Conservation (phyloP, 2,113 vertebrate species). For the Strix aluco region DNA sequence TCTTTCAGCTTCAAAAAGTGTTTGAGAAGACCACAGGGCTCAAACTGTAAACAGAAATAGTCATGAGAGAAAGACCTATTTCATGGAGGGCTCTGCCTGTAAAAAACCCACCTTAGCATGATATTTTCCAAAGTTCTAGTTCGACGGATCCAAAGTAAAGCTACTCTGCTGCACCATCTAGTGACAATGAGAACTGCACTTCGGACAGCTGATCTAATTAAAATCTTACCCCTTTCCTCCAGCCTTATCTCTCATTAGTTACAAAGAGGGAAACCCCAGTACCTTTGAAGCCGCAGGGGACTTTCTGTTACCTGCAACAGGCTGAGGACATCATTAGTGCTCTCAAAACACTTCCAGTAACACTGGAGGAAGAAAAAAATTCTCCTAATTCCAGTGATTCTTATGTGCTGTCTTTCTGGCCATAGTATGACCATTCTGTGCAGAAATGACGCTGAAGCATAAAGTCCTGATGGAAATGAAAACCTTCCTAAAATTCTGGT, state of each 20-base stretch:
- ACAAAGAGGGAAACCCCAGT: neutral
- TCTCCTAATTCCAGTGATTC: neutral
- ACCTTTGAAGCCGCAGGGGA: neutral
- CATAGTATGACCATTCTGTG: neutral
- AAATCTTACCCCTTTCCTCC: neutral
- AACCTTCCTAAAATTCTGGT: neutral
- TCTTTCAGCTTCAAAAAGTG: neutral
- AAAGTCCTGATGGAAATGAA: neutral
- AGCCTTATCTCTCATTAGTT: neutral
- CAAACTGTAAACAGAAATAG: neutral
- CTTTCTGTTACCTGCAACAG: neutral
- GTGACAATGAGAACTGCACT: constrained; percentile 48
- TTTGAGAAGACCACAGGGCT: neutral
- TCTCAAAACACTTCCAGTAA: neutral
- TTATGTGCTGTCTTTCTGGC: neutral
- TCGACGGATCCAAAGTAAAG: constrained; percentile 31
- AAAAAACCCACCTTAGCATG: neutral
- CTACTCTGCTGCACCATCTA: constrained; percentile 66
- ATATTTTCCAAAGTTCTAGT: constrained; percentile 13
- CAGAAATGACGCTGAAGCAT: neutral
- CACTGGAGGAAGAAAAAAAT: neutral
- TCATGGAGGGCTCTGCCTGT: neutral
- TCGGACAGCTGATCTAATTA: constrained; percentile 7
- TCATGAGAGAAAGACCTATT: neutral
- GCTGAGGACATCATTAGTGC: neutral